These are phyloP conservation scores for Diadromus collaris DNA, from an alignment of 2,888 invertebrate genomes.

Conservation along the genomic window DNA sequence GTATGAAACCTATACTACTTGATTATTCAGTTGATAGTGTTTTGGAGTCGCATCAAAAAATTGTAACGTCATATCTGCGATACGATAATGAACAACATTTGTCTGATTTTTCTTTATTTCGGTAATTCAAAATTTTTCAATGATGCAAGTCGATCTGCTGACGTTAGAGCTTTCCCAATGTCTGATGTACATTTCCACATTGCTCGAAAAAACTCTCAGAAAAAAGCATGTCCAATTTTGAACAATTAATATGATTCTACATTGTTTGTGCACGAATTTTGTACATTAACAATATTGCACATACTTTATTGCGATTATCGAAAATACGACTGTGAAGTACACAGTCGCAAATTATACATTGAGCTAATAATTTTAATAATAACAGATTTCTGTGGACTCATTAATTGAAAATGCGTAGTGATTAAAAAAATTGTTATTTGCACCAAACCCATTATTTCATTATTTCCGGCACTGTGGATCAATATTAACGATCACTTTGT, in stretches of 20 bases:
- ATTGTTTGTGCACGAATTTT: not conserved
- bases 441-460: not conserved
- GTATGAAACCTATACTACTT: constrained; percentile 64
- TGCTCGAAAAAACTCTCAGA: not conserved
- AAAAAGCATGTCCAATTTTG: not conserved
- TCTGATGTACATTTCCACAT: not conserved
- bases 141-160: not conserved
- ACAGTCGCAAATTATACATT: not conserved
- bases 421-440: not conserved
- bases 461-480: not conserved
- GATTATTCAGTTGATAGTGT: constrained; percentile 68
- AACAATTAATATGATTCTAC: not conserved
- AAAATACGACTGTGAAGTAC: not conserved
- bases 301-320: not conserved
- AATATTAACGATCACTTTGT: not conserved
- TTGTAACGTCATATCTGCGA: not conserved
- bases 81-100: not conserved
- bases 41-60: constrained; percentile 4
- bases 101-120: not conserved
- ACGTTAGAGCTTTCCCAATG: not conserved
- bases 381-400: not conserved
- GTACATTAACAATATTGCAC: not conserved
- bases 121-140: not conserved
- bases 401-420: not conserved
- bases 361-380: not conserved